These are phyloP conservation scores for Drosophila eohydei DNA, from an alignment of 2,888 invertebrate species.

Conservation along the genomic window DNA sequence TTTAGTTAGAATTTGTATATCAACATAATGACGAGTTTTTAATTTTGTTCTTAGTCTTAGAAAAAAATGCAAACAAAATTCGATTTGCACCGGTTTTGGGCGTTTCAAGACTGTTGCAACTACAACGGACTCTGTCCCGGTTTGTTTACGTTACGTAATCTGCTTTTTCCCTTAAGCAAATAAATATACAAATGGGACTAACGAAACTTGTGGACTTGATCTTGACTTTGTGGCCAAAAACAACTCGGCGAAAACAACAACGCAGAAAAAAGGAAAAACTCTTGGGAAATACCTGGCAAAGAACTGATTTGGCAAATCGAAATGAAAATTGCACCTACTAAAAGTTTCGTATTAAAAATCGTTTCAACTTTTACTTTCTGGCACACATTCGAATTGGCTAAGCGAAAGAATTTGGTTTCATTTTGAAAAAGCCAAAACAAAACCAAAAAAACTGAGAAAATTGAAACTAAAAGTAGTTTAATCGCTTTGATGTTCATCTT, in stretches of 20 bases:
- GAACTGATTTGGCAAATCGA: slow-evolving; percentile 66
- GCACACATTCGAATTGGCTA: slow-evolving; percentile 49
- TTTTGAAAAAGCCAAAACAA: slow-evolving; percentile 8
- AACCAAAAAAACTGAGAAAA: background rate
- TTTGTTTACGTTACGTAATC: slow-evolving; percentile 64
- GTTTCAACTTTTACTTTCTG: slow-evolving; percentile 74
- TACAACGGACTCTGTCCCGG: slow-evolving; percentile 67
- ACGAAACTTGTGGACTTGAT: slow-evolving; percentile 64
- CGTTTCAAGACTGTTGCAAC: slow-evolving; percentile 49
- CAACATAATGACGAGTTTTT: background rate
- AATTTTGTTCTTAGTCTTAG: slow-evolving; percentile 7
- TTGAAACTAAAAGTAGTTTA: slow-evolving; percentile 32
- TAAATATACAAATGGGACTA: slow-evolving; percentile 20
- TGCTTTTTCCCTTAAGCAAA: slow-evolving; percentile 56
- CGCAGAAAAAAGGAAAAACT: slow-evolving; percentile 19
- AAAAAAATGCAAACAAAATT: slow-evolving; percentile 6
- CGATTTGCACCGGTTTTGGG: slow-evolving; percentile 23
- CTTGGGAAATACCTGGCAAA: slow-evolving; percentile 76
- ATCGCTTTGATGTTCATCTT: slow-evolving; percentile 52
- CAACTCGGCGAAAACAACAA: background rate
- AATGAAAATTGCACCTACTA: slow-evolving; percentile 45
- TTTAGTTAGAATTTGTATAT: background rate
- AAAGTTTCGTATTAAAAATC: slow-evolving; percentile 34
- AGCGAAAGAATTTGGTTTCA: slow-evolving; percentile 31
- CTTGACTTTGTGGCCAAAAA: slow-evolving; percentile 58